Conservation (phyloP, 2,797 vertebrate species). For the Gadopsis bispinosus region DNA sequence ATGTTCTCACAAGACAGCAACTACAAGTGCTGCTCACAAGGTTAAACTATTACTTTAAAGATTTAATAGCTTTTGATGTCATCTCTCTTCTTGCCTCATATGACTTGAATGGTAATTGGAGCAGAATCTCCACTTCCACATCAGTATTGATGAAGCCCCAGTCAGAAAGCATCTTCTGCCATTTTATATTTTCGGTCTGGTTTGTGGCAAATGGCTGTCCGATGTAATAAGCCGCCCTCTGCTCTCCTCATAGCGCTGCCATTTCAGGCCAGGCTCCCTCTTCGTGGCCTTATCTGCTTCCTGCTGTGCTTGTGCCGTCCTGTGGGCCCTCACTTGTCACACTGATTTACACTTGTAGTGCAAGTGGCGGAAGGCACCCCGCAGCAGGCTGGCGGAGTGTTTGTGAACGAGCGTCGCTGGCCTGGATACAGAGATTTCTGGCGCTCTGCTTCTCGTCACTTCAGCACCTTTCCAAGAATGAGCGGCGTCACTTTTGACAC, state of each 20-base stretch:
- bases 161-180: neutral
- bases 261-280: slow-evolving; percentile 27
- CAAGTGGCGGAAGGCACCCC: slow-evolving; percentile 29
- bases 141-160: slow-evolving; percentile 2
- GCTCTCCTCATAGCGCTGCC: slow-evolving; percentile 10
- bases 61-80: neutral
- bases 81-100: neutral
- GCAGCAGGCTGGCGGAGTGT: slow-evolving; percentile 40
- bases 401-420: slow-evolving; percentile 43
- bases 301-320: slow-evolving; percentile 54
- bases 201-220: neutral
- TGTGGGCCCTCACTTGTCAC: slow-evolving; percentile 60
- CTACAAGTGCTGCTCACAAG: neutral
- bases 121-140: neutral
- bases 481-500: neutral
- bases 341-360: slow-evolving; percentile 59
- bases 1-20: neutral
- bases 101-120: neutral
- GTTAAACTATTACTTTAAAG: neutral
- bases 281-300: slow-evolving; percentile 52
- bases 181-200: slow-evolving; percentile 2
- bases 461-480: slow-evolving; percentile 1
- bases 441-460: slow-evolving; percentile 47
- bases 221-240: slow-evolving; percentile 15
- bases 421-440: slow-evolving; percentile 52